These are phyloP conservation scores for Chanos chanos DNA, from an alignment of 2,797 vertebrate species.

Conservation along the genomic window DNA sequence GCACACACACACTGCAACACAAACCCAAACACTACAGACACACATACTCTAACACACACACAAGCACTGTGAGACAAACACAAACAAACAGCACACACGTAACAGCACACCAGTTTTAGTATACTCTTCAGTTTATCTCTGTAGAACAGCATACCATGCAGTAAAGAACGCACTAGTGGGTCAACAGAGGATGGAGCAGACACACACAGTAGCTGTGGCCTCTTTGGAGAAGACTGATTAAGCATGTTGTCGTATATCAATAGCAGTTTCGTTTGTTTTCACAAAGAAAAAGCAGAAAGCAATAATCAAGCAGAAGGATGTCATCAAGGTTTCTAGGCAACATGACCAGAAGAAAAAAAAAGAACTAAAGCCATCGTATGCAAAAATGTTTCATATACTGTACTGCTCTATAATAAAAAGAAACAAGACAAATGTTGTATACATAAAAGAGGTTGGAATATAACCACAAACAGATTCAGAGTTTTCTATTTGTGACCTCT, in stretches of 20 bases:
- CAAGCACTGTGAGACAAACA: background rate
- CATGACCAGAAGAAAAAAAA: conserved; percentile 34
- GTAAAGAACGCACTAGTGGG: conserved; percentile 16
- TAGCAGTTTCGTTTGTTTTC: conserved; percentile 29
- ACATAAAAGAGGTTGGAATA: too few relatives aligned
- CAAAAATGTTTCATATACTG: conserved; percentile 3
- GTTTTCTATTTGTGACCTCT: too few relatives aligned
- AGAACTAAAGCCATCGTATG: conserved; percentile 39
- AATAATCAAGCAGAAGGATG: conserved; percentile 29
- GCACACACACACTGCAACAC: too few relatives aligned
- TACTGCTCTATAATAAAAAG: conserved; percentile 69
- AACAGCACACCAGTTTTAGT: conserved; percentile 6
- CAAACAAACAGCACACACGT: background rate
- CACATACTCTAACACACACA: background rate
- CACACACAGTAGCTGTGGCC: background rate
- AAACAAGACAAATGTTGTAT: too few relatives aligned
- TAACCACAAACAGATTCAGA: too few relatives aligned
- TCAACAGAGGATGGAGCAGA: conserved; percentile 8
- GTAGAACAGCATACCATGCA: conserved; percentile 14
- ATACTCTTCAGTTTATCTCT: conserved; percentile 25
- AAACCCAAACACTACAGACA: conserved; percentile 2
- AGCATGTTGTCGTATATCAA: conserved; percentile 8
- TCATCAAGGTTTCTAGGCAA: conserved; percentile 45
- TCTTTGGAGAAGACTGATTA: conserved; percentile 34
- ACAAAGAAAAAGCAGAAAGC: conserved; percentile 11